phyloP scores from a whole-genome alignment of 2,888 invertebrate genomes.

The Clusia tigrina region DNA sequence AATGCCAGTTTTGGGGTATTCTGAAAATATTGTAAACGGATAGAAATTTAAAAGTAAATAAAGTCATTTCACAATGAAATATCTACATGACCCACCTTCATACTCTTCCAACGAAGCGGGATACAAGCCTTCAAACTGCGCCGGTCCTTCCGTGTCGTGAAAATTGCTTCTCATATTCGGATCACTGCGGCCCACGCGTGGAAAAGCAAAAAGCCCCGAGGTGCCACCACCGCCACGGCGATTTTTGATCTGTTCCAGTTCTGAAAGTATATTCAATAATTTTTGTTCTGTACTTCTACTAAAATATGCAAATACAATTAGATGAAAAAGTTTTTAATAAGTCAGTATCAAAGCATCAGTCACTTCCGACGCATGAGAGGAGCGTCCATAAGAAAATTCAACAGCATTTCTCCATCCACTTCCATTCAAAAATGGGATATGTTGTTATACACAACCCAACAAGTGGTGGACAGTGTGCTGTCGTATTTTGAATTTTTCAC shows the following conservation, averaged over 20 bases:
- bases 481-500: too few relatives aligned
- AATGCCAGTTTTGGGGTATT: constrained; percentile 56
- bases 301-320: too few relatives aligned
- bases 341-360: too few relatives aligned
- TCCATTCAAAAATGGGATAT: too few relatives aligned
- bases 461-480: too few relatives aligned
- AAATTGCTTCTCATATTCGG: constrained; percentile 51
- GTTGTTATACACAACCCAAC: too few relatives aligned
- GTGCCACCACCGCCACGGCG: constrained; percentile 68
- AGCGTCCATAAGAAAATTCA: too few relatives aligned
- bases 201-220: constrained; percentile 70
- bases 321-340: too few relatives aligned
- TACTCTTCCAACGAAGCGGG: constrained; percentile 67
- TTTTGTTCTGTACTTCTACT: too few relatives aligned
- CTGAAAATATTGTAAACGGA: constrained; percentile 30
- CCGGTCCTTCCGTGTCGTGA: constrained; percentile 42
- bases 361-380: too few relatives aligned
- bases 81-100: constrained; percentile 62
- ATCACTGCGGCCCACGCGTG: constrained; percentile 70
- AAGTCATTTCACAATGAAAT: constrained; percentile 6
- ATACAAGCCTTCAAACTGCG: constrained; percentile 63
- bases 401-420: too few relatives aligned
- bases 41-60: not conserved
- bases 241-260: constrained; percentile 58
- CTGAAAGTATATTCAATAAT: too few relatives aligned